Conservation (phyloP, 2,113 vertebrate species). For the Neofelis nebulosa region DNA sequence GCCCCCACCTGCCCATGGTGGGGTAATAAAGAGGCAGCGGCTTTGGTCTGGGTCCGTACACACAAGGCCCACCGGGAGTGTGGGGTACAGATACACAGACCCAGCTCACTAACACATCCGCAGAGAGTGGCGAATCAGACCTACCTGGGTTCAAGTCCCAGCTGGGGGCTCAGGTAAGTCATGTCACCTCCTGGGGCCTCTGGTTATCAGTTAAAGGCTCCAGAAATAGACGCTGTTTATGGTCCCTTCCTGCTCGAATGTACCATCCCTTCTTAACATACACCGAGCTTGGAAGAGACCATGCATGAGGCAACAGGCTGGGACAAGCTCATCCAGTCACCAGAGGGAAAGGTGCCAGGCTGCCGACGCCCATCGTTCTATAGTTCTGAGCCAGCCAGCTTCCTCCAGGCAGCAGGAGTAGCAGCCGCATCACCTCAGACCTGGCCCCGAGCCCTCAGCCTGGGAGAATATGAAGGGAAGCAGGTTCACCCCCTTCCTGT, state of each 20-base stretch:
- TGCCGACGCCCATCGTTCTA: background rate
- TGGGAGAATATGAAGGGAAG: background rate
- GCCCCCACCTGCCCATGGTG: background rate
- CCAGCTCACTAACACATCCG: background rate
- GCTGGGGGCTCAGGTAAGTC: background rate
- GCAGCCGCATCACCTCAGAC: background rate
- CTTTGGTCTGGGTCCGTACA: background rate
- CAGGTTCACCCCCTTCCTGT: background rate
- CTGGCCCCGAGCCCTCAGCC: background rate
- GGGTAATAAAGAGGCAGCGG: background rate
- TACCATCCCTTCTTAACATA: background rate
- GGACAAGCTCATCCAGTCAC: background rate
- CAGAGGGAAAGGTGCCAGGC: background rate
- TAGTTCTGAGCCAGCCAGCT: background rate
- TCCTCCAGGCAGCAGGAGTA: background rate
- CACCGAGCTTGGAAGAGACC: background rate
- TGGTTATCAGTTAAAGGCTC: background rate
- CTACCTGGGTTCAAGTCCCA: background rate
- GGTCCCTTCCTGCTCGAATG: background rate
- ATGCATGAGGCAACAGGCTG: background rate
- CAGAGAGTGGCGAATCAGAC: background rate
- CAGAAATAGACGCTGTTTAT: background rate
- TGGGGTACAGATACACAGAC: no score
- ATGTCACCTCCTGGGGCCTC: background rate
- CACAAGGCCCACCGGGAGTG: background rate